These are phyloP conservation scores for Pelobates fuscus DNA, from an alignment of 2,113 vertebrate species.

Conservation along the genomic window DNA sequence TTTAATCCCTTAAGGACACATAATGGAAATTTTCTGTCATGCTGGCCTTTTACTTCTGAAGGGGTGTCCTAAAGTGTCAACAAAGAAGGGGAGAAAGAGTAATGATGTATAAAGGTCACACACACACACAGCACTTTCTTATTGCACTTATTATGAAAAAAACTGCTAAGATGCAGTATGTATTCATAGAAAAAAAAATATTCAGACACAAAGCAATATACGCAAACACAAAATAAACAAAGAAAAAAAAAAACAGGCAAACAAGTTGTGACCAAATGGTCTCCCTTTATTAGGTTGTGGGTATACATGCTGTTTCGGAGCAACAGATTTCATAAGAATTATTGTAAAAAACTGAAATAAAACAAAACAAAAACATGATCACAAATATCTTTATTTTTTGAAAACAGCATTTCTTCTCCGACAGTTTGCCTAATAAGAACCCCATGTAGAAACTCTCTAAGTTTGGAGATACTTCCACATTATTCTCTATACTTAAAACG, in stretches of 20 bases:
- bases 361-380: constrained; percentile 53
- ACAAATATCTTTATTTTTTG: constrained; percentile 11
- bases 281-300: constrained; percentile 67
- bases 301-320: constrained; percentile 71
- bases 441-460: no score
- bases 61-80: no score
- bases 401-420: constrained; percentile 20
- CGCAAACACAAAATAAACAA: background rate
- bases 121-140: no score
- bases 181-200: no score
- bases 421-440: constrained; percentile 13
- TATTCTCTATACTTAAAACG: constrained; percentile 2
- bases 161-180: no score
- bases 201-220: no score
- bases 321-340: constrained; percentile 53
- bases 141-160: no score
- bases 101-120: no score
- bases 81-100: no score
- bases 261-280: constrained; percentile 61
- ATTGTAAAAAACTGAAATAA: constrained; percentile 71
- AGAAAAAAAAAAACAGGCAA: constrained; percentile 1
- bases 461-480: background rate
- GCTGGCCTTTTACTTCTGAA: no score
- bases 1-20: no score
- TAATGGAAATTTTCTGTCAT: no score